These are phyloP conservation scores for Ianthella basta DNA, from an alignment of 37 sponge, comb jelly and placozoan species.

Conservation along the genomic window DNA sequence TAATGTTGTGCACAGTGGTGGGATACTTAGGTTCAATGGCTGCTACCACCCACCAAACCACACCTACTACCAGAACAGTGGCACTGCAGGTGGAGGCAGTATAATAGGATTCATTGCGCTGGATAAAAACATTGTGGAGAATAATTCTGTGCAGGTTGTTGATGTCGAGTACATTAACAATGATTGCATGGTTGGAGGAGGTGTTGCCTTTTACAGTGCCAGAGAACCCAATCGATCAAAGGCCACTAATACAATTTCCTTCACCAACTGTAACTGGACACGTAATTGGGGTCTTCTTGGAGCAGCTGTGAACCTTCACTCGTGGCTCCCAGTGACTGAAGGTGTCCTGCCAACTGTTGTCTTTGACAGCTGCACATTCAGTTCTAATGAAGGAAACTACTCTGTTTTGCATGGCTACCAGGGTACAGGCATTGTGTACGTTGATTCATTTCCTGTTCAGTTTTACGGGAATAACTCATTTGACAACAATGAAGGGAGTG, in stretches of 20 bases:
- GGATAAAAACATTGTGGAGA: neutral
- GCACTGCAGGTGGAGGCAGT: conserved; percentile 37
- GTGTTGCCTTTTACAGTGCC: conserved; percentile 25
- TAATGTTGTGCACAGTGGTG: neutral
- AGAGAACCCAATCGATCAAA: neutral
- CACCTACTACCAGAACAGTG: conserved; percentile 12
- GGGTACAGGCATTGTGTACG: conserved; percentile 46
- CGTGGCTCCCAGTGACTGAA: neutral
- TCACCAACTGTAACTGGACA: conserved; percentile 24
- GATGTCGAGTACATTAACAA: neutral
- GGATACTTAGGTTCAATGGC: neutral
- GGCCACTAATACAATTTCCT: conserved; percentile 30
- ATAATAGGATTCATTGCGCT: conserved; percentile 28
- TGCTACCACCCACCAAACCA: neutral
- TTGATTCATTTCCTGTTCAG: conserved; percentile 18
- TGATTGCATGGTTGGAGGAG: conserved; percentile 48
- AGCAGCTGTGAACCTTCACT: conserved; percentile 31
- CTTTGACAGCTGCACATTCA: conserved; percentile 28
- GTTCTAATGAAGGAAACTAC: conserved; percentile 7
- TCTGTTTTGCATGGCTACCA: neutral
- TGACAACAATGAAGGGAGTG: conserved; percentile 48
- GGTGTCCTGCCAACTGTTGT: conserved; percentile 6
- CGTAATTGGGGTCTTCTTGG: conserved; percentile 36
- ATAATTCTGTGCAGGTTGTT: neutral
- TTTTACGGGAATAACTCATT: conserved; percentile 36